Percentiles rank a stretch among this genome's conserved stretches.
phyloP scores from a whole-genome alignment of 1,140 invertebrate species.

The Lerema accius region DNA sequence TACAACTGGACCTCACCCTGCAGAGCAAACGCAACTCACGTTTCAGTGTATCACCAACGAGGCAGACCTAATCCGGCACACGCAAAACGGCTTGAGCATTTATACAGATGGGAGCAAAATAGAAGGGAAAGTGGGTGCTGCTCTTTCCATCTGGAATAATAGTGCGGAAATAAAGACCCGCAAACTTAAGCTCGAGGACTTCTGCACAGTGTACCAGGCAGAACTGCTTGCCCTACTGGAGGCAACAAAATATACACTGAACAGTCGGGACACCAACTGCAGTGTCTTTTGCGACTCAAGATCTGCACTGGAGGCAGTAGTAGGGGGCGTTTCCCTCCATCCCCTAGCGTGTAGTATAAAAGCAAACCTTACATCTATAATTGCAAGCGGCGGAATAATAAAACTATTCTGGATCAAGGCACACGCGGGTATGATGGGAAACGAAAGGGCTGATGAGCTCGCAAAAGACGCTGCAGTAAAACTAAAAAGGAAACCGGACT shows the following conservation, averaged over 20 bases:
- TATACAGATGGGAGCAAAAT: too few relatives aligned
- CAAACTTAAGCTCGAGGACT: too few relatives aligned
- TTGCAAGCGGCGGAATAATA: neutral
- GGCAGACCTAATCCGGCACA: too few relatives aligned
- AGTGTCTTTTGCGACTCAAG: constrained; percentile 36
- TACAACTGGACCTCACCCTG: too few relatives aligned
- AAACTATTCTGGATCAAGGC: too few relatives aligned
- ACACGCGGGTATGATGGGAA: too few relatives aligned
- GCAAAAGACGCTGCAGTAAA: constrained; percentile 21
- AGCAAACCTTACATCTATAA: neutral
- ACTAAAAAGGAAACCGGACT: constrained; percentile 11
- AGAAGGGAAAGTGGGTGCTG: too few relatives aligned
- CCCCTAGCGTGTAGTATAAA: neutral
- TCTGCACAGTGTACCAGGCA: constrained; percentile 40
- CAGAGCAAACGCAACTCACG: too few relatives aligned
- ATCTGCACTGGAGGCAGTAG: constrained; percentile 31
- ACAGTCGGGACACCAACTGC: neutral
- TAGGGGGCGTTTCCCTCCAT: constrained; percentile 6
- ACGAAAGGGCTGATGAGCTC: neutral
- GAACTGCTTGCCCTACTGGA: constrained; percentile 30
- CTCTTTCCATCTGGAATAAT: too few relatives aligned
- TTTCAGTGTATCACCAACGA: too few relatives aligned
- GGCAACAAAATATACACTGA: neutral
- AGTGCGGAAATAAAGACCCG: too few relatives aligned
- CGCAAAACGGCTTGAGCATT: too few relatives aligned